Evolutionary conservation across 1,140 invertebrate genomes (phyloP), one percentile per base, ranked within the genome.

Genomic region (Ericerus pela): DNA sequence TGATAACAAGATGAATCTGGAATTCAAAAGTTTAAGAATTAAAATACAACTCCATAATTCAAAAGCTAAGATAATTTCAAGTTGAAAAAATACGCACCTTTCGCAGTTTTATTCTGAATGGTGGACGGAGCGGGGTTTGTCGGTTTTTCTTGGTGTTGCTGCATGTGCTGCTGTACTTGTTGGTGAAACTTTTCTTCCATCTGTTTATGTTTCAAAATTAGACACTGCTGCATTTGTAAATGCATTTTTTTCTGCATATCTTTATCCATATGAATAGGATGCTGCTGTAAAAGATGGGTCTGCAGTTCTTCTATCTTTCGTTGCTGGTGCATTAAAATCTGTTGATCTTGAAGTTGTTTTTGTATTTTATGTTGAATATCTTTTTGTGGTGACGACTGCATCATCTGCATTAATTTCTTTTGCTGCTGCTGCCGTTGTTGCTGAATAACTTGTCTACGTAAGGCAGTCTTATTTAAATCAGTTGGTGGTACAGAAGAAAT

Each of bases 171-270:
- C 16, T 47, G 41, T 4, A 14, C 3, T 3, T 22, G 41, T 14
- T 47, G 16, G 20, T 47, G 41, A 14, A 47, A 47, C 26, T 47
- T 47, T 4, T 47, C 41, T 24, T 24, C 41, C 3, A 47, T 47
- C 26, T 22, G 41, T 47, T 47, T 47, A 24, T 47, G 41, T 24
- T 47, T 47, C 4, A 24, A 24, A 2, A 47, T 47, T 14, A 47
- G 3, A 12, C 18, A 24, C 11, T 22, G 10, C 26, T 47, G 41
- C 18, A 47, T 47, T 47, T 47, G 16, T 22, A 47, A 4, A 3
- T 47, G 16, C 22, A 47, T 24, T 47, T 47, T 47, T 47, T 47
- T 47, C 10, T 47, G 41, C 10, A 47, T 47, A 24, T 47, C 41
- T 22, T 47, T 47, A 47, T 22, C 41, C 20, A 47, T 10, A 47